Base-by-base conservation (phyloP, 2,797 vertebrate genomes). In the Astyanax mexicanus region DNA sequence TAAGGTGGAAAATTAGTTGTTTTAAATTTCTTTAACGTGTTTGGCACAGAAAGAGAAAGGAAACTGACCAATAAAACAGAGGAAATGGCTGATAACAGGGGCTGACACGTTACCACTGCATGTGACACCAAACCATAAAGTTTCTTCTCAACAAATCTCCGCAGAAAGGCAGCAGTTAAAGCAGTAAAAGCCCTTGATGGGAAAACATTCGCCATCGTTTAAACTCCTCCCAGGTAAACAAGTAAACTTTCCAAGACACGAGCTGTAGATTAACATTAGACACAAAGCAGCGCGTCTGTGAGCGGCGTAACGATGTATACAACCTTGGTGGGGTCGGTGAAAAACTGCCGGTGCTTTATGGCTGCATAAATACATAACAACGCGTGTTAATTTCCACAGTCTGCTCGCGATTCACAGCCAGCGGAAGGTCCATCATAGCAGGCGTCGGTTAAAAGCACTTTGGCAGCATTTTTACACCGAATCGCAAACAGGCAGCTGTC, bases 381-480 rank as follows among this genome's bases (percentile, higher is more conserved):
- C 23, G 57, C 25, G 49, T 74, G 71, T 71, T 81, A 71, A 80
- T 77, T 81, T 72, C 52, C 74, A 78, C 77, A 55, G 74, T 62
- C 69, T 72, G 61, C 60, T 70, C 12, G 55, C 35, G 57, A 64
- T 67, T 69, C 37, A 57, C 44, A n/a, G 65, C 57, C 21, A 6
- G 58, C 35, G 45, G 75, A 79, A 49, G 25, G 38, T 79, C 54
- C 73, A 74, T 79, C 74, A 68, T 71, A 5, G 40, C 68, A 76
- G 78, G 69, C 60, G 68, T 73, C 69, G 58, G 67, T 77, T 82
- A 79, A 82, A 80, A 78, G 68, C 35, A 70, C 69, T 72, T 67
- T 78, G 61, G 55, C 74, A 77, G 74, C 44, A 8, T 66, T 78
- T n/a, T 72, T 62, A 72, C 42, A 67, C 62, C 45, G 49, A 80